Conservation (phyloP, 1,140 invertebrate species). For the Leptinotarsa undecemlineata region DNA sequence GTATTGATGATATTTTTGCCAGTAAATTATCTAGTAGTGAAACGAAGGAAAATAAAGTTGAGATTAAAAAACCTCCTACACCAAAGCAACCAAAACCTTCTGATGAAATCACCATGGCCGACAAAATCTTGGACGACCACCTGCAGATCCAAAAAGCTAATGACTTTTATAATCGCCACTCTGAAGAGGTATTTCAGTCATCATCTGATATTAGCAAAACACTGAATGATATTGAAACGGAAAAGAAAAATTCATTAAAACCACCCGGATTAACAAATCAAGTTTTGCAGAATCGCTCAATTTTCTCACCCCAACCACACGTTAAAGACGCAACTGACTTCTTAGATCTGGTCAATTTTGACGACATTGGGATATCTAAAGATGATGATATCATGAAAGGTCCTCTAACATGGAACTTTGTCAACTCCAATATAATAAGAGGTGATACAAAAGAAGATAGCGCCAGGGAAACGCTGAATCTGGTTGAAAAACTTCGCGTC, state of each 20-base stretch:
- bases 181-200: conserved; percentile 29
- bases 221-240: conserved; percentile 29
- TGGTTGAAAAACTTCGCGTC: conserved; percentile 77
- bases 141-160: conserved; percentile 32
- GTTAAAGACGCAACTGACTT: conserved; percentile 63
- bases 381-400: conserved; percentile 64
- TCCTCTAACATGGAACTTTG: conserved; percentile 69
- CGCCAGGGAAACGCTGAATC: conserved; percentile 74
- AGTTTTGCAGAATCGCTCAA: conserved; percentile 57
- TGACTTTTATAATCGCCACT: conserved; percentile 19
- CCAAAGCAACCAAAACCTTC: conserved; percentile 30
- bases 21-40: conserved; percentile 37
- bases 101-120: conserved; percentile 35
- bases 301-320: conserved; percentile 71
- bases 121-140: conserved; percentile 40
- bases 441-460: conserved; percentile 79
- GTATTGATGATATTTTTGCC: conserved; percentile 45
- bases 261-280: conserved; percentile 28
- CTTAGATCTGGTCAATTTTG: conserved; percentile 72
- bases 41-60: conserved; percentile 40
- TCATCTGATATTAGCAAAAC: conserved; percentile 29
- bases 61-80: conserved; percentile 17
- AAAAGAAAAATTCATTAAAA: conserved; percentile 36
- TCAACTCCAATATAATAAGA: conserved; percentile 67
- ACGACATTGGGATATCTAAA: conserved; percentile 66